Base-by-base conservation (phyloP, 2,888 invertebrate species). In the Ditula angustiorana region DNA sequence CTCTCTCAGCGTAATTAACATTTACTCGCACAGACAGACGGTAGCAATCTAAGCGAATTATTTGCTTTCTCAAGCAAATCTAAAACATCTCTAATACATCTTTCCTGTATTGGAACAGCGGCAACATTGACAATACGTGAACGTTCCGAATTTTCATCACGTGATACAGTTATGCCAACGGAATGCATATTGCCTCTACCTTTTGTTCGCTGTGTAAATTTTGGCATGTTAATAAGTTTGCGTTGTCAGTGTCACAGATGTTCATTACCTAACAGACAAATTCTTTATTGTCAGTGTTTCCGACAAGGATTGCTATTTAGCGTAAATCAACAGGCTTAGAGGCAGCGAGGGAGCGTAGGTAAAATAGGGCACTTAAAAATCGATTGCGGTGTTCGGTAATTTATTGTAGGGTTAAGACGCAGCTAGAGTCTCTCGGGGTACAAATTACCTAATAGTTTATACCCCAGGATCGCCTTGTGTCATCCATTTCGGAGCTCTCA, bases 401-500 rank as follows among this genome's bases (percentile, higher is more conserved):
- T 33, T 49, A 61, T 63, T 63, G 50, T 37, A 21, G 44, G 50
- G 13, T 44, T 23, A 11, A 37, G 23, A 44, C n/a, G 49, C 37
- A 44, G 52, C 41, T 44, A 13, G 33, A 28, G 44, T 46, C 16
- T 30, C 60, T n/a, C 30, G 52, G 28, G 49, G 49, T 28, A 63
- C 50, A 57, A 57, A 63, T 57, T 50, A 33, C 62, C 62, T 41
- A 57, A 62, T 62, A 56, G 62, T 56, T 62, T 47, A 56, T 41
- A 23, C 49, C 49, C 16, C 11, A 11, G 56, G 56, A 41, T 13
- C 37, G 35, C 26, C 21, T 47, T 16, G 33, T 53, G 35, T 30
- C 57, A 47, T 30, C 13, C 37, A n/a, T 7, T 37, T 19, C 24
- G 13, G 8, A 37, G 47, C 28, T 26, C 50, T 21, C 57, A 33